Percentiles rank a stretch among this genome's conserved stretches.
These are phyloP conservation scores for Sorex maritimensis DNA, from an alignment of 2,797 vertebrate genomes.

Conservation along the genomic window DNA sequence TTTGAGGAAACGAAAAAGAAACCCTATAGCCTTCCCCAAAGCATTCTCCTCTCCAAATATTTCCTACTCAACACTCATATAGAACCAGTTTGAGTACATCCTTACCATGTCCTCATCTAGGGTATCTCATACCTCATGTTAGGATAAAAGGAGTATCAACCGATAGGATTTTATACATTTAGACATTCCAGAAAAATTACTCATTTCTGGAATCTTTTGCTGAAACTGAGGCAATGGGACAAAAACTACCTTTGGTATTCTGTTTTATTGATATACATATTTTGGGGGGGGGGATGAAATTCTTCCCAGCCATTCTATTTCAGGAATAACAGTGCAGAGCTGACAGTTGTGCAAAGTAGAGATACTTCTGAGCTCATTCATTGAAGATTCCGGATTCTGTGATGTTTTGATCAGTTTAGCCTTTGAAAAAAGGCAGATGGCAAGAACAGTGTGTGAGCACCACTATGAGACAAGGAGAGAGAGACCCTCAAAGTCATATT, in stretches of 20 bases:
- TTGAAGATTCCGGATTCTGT: conserved; percentile 1
- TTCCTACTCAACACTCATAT: background rate
- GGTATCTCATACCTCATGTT: background rate
- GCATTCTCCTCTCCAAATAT: background rate
- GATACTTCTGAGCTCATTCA: conserved; percentile 3
- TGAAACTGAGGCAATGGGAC: background rate
- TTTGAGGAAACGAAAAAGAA: background rate
- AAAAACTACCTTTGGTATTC: background rate
- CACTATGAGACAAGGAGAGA: background rate
- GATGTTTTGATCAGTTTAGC: conserved; percentile 58
- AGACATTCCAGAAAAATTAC: background rate
- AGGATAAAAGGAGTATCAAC: background rate
- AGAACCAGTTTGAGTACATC: background rate
- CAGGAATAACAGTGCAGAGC: background rate
- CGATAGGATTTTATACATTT: background rate
- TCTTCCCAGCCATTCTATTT: background rate
- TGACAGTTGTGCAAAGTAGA: background rate
- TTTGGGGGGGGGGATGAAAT: background rate
- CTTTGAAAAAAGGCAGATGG: conserved; percentile 60
- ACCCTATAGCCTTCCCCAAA: background rate
- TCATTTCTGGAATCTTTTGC: background rate
- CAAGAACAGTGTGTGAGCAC: background rate
- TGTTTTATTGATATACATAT: background rate
- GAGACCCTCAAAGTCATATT: conserved; percentile 53
- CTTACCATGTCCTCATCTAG: background rate